Evolutionary conservation across 1,140 invertebrate genomes (phyloP).

Genomic region (Spodoptera litura): DNA sequence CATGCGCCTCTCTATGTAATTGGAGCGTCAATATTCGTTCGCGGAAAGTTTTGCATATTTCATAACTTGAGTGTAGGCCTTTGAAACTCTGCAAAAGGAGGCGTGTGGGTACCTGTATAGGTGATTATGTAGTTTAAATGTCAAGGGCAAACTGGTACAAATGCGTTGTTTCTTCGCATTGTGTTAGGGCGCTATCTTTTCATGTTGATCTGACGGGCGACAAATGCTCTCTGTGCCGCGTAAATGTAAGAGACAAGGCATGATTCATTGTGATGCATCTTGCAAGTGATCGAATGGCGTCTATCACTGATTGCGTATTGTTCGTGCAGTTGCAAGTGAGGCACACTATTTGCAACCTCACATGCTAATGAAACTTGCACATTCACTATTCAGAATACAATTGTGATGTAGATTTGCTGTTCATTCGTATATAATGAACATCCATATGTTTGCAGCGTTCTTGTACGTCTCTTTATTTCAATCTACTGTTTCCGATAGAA

Average conservation of each 20-base stretch:
- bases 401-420: constrained; percentile 11
- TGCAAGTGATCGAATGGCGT: constrained; percentile 22
- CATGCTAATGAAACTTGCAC: constrained; percentile 18
- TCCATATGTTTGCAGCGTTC: too few relatives aligned
- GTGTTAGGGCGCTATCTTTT: constrained; percentile 7
- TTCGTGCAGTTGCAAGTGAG: constrained; percentile 7
- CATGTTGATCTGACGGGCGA: constrained; percentile 17
- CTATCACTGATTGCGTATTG: constrained; percentile 36
- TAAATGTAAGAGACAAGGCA: constrained; percentile 4
- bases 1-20: constrained; percentile 60
- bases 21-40: constrained; percentile 65
- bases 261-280: constrained; percentile 6
- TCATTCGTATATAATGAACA: background rate
- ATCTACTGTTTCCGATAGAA: constrained; percentile 1
- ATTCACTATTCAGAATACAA: constrained; percentile 8
- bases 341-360: constrained; percentile 29
- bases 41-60: constrained; percentile 60
- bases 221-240: background rate
- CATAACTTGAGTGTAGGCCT: constrained; percentile 46
- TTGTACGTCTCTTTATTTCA: background rate
- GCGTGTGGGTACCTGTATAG: background rate
- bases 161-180: constrained; percentile 17
- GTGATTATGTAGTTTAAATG: constrained; percentile 7
- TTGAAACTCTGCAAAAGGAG: constrained; percentile 27
- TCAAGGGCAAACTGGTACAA: constrained; percentile 31